Conservation (phyloP, 2,113 vertebrate genomes). For the Budorcas taxicolor region DNA sequence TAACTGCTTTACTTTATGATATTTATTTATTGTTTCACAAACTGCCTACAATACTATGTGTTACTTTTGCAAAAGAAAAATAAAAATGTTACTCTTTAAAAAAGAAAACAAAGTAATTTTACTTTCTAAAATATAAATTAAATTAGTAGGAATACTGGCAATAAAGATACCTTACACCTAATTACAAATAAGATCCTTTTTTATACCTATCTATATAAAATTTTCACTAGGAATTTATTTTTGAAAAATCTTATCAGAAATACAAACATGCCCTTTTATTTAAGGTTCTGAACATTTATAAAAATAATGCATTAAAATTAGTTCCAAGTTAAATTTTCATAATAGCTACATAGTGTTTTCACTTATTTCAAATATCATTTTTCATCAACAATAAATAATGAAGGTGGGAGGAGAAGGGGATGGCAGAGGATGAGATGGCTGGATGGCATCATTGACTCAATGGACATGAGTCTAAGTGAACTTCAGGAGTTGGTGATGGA, state of each 20-base stretch:
- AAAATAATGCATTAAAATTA: not conserved
- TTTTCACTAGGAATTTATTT: not conserved
- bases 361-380: conserved; percentile 13
- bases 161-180: not conserved
- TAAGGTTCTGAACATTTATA: not conserved
- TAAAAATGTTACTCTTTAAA: not conserved
- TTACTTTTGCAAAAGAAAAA: not conserved
- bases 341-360: not conserved
- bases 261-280: not conserved
- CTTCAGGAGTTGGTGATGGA: not conserved
- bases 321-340: not conserved
- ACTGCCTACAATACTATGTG: not conserved
- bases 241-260: not conserved
- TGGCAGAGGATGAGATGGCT: not conserved
- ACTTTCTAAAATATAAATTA: not conserved
- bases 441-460: not conserved
- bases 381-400: not conserved
- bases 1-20: not conserved
- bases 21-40: not conserved
- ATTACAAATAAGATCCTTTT: not conserved
- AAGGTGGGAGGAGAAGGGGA: not conserved
- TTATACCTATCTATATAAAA: not conserved
- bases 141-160: not conserved
- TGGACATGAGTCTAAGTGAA: not conserved
- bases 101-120: not conserved